Conservation (phyloP, 2,113 vertebrate species). For the Amia ocellicauda region DNA sequence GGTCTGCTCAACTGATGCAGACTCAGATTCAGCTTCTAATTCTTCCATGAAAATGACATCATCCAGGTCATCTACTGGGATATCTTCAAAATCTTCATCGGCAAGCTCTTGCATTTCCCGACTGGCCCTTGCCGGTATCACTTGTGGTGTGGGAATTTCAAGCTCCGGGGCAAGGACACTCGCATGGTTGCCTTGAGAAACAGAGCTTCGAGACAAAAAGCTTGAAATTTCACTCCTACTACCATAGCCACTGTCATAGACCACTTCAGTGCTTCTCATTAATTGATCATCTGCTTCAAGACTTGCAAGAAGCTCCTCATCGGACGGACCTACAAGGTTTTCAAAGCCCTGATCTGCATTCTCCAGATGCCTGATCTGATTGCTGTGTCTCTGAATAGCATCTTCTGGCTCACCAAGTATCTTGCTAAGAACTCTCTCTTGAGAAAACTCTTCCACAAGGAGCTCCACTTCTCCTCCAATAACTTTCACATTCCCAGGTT, state of each 20-base stretch:
- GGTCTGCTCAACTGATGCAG: too few relatives aligned
- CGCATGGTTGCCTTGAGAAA: neutral
- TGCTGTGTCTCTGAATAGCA: conserved; percentile 35
- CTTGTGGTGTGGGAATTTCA: conserved; percentile 14
- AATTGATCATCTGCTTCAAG: conserved; percentile 66
- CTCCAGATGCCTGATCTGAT: conserved; percentile 10
- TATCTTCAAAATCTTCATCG: conserved; percentile 73
- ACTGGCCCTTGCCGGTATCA: conserved; percentile 13
- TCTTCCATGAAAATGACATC: conserved; percentile 62
- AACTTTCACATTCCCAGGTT: conserved; percentile 81
- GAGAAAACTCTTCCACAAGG: conserved; percentile 66
- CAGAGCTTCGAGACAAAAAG: neutral
- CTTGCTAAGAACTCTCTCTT: conserved; percentile 76
- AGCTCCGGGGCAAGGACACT: conserved; percentile 8
- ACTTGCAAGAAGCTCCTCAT: conserved; percentile 82
- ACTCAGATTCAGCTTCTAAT: conserved; percentile 1
- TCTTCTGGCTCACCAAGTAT: conserved; percentile 71
- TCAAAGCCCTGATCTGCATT: conserved; percentile 37
- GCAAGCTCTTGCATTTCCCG: conserved; percentile 32
- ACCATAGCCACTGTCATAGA: conserved; percentile 67
- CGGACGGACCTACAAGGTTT: conserved; percentile 63
- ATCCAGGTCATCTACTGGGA: conserved; percentile 75
- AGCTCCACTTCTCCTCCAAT: conserved; percentile 89
- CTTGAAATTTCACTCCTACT: conserved; percentile 52
- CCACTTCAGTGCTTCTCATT: conserved; percentile 34